Conservation (phyloP, 2,888 invertebrate species). For the Drosophila barbarae region DNA sequence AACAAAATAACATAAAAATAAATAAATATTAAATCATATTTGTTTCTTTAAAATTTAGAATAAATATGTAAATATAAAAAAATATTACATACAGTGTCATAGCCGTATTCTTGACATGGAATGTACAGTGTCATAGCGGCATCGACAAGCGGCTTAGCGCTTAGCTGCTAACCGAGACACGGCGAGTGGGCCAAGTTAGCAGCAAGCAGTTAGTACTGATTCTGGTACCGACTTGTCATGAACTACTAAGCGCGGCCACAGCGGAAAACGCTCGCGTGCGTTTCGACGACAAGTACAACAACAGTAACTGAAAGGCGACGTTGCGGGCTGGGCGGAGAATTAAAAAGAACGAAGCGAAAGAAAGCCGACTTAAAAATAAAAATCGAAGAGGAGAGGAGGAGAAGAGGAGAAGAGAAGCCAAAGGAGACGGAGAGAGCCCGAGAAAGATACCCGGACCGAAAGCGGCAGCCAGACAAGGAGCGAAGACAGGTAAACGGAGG, state of each 20-base stretch:
- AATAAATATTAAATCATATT: neutral
- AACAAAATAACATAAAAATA: neutral
- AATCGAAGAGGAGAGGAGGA: slow-evolving; percentile 27
- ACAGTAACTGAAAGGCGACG: slow-evolving; percentile 31
- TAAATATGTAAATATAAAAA: neutral
- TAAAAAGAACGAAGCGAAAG: slow-evolving; percentile 47
- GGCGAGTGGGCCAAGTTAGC: slow-evolving; percentile 42
- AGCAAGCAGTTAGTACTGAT: slow-evolving; percentile 57
- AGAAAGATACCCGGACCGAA: slow-evolving; percentile 26
- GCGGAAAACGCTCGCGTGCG: slow-evolving; percentile 68
- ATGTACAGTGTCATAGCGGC: neutral
- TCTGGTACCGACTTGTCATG: slow-evolving; percentile 62
- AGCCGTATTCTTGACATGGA: accelerated
- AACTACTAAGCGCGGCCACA: slow-evolving; percentile 52
- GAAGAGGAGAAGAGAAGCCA: slow-evolving; percentile 32
- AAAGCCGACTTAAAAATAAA: slow-evolving; percentile 58
- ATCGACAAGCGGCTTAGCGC: slow-evolving; percentile 33
- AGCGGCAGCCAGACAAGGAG: slow-evolving; percentile 51
- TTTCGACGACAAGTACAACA: slow-evolving; percentile 37
- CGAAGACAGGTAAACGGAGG: slow-evolving; percentile 58
- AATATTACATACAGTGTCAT: neutral
- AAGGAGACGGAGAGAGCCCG: slow-evolving; percentile 48
- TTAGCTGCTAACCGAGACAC: slow-evolving; percentile 9
- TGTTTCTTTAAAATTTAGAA: neutral
- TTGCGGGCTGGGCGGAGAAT: slow-evolving; percentile 36